Percentiles rank a stretch among this genome's conserved stretches.
phyloP scores from a whole-genome alignment of 2,113 vertebrate genomes.

The Ammospiza caudacuta region DNA sequence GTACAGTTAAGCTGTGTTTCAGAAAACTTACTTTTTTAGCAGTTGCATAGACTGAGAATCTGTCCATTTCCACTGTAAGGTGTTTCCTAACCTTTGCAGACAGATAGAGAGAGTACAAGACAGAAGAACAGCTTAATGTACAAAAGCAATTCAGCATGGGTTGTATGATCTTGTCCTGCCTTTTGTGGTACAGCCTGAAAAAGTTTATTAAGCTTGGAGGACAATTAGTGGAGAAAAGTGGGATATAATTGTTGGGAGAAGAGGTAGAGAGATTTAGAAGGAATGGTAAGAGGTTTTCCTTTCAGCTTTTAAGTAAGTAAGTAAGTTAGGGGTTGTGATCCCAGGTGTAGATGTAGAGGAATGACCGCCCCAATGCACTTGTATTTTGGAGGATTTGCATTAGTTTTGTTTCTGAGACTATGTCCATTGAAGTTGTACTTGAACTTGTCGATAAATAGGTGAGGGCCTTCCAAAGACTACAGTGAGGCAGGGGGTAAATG shows the following conservation, averaged over 20 bases:
- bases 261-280: not conserved
- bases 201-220: not conserved
- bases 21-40: conserved; percentile 20
- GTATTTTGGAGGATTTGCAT: not conserved
- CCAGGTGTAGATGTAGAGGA: not conserved
- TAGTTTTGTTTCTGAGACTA: not conserved
- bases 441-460: not conserved
- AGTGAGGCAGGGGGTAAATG: not conserved
- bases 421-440: not conserved
- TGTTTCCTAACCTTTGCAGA: not conserved
- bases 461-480: not conserved
- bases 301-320: not conserved
- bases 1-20: conserved; percentile 2
- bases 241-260: not conserved
- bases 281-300: not conserved
- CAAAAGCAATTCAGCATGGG: not conserved
- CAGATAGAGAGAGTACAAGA: not conserved
- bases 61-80: not conserved
- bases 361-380: not conserved
- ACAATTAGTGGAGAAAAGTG: not conserved
- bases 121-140: not conserved
- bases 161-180: not conserved
- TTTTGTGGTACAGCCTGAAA: not conserved
- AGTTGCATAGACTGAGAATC: not conserved
- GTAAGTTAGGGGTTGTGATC: not conserved